Evolutionary conservation across 2,797 vertebrate genomes (phyloP).

Genomic region (Lagorchestes hirsutus): DNA sequence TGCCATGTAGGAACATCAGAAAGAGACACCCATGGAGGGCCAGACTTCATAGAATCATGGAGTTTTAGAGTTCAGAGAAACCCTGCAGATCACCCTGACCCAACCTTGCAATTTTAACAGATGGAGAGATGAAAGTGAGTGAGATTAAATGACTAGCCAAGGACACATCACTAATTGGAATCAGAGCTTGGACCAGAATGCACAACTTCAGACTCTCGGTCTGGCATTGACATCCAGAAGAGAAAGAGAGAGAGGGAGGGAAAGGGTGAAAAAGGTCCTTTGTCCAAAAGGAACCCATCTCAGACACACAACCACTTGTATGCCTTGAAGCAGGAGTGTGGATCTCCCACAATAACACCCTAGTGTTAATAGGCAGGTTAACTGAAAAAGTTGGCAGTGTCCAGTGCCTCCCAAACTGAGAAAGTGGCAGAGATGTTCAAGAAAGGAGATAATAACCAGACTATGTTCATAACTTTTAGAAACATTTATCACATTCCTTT

Average conservation of each 20-base stretch:
- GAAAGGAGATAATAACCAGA: background rate
- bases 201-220: background rate
- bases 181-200: background rate
- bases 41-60: background rate
- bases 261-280: background rate
- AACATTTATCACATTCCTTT: constrained; percentile 68
- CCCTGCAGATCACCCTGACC: background rate
- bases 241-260: background rate
- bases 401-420: constrained; percentile 90
- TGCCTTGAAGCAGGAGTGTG: constrained; percentile 88
- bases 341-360: constrained; percentile 96
- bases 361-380: constrained; percentile 99
- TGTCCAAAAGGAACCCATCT: background rate
- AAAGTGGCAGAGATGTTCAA: background rate
- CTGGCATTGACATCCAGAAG: background rate
- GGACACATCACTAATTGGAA: background rate
- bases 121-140: background rate
- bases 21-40: background rate
- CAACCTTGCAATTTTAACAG: background rate
- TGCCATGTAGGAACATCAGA: background rate
- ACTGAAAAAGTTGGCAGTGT: constrained; percentile 97
- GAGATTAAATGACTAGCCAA: background rate
- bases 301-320: background rate
- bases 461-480: constrained; percentile 37
- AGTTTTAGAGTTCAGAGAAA: background rate